These are phyloP conservation scores for Copidosoma aretas DNA, from an alignment of 2,888 invertebrate species.

Conservation along the genomic window DNA sequence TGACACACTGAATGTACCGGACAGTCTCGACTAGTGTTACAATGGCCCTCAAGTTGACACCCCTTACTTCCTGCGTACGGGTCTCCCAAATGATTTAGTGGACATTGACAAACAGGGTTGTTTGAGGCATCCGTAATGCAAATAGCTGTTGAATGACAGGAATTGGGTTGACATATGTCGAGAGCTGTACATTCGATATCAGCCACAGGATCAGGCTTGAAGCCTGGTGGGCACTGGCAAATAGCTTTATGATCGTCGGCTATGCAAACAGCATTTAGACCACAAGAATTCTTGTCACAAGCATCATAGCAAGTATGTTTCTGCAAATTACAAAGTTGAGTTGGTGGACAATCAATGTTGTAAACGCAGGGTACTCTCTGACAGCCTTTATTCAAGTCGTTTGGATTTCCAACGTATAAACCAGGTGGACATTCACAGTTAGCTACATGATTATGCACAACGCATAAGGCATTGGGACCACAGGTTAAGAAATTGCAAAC, in stretches of 20 bases:
- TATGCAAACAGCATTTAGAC: constrained; percentile 86
- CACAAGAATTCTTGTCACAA: constrained; percentile 83
- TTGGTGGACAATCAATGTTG: constrained; percentile 81
- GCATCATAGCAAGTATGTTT: constrained; percentile 83
- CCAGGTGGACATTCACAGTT: constrained; percentile 91
- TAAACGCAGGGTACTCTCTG: constrained; percentile 84
- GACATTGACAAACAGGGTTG: constrained; percentile 81
- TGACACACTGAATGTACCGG: constrained; percentile 77
- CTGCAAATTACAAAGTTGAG: constrained; percentile 82
- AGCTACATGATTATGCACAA: constrained; percentile 87
- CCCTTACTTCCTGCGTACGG: constrained; percentile 70
- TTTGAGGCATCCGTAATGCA: constrained; percentile 74
- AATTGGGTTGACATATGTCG: constrained; percentile 77
- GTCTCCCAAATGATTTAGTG: constrained; percentile 78
- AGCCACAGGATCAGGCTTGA: constrained; percentile 80
- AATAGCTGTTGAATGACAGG: constrained; percentile 81
- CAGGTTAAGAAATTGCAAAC: constrained; percentile 81
- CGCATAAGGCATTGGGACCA: constrained; percentile 86
- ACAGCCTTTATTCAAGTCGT: constrained; percentile 77
- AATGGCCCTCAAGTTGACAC: constrained; percentile 80
- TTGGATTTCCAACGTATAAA: constrained; percentile 84
- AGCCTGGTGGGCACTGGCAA: constrained; percentile 88
- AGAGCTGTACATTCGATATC: constrained; percentile 79
- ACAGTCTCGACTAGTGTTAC: constrained; percentile 79
- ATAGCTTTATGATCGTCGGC: constrained; percentile 82